Conservation (phyloP, 2,888 invertebrate species). For the Dendrolimus pini region DNA sequence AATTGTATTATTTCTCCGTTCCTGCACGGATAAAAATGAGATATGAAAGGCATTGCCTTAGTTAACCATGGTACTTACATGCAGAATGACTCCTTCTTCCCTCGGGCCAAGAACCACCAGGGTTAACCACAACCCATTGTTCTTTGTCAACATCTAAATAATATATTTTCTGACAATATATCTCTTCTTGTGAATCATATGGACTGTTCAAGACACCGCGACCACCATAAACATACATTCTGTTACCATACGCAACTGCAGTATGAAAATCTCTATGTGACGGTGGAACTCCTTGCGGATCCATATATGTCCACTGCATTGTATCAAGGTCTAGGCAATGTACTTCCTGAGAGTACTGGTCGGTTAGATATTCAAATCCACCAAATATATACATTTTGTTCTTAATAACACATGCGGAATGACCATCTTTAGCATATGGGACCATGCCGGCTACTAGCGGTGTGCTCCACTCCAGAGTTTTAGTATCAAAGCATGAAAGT, state of each 20-base stretch:
- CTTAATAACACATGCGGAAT: slow-evolving; percentile 89
- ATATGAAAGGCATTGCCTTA: too few species aligned
- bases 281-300: slow-evolving; percentile 79
- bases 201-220: slow-evolving; percentile 82
- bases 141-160: slow-evolving; percentile 83
- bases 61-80: slow-evolving; percentile 75
- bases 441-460: slow-evolving; percentile 80
- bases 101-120: slow-evolving; percentile 80
- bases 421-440: slow-evolving; percentile 93
- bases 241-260: slow-evolving; percentile 83
- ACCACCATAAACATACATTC: slow-evolving; percentile 95
- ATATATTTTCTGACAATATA: slow-evolving; percentile 86
- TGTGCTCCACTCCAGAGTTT: slow-evolving; percentile 80
- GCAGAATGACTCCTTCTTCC: slow-evolving; percentile 95
- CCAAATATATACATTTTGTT: slow-evolving; percentile 93
- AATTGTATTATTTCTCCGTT: too few species aligned
- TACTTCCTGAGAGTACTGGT: slow-evolving; percentile 87
- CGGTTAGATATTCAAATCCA: slow-evolving; percentile 91
- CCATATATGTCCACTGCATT: slow-evolving; percentile 82
- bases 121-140: slow-evolving; percentile 81
- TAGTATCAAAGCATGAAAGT: slow-evolving; percentile 88
- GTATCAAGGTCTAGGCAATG: slow-evolving; percentile 84
- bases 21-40: too few species aligned
- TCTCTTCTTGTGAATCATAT: slow-evolving; percentile 78
- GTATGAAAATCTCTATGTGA: slow-evolving; percentile 93